A percentile compares a stretch with the other conserved stretches of the same genome.
phyloP scores from a whole-genome alignment of 1,140 invertebrate species.

The Schlechtendalia chinensis region DNA sequence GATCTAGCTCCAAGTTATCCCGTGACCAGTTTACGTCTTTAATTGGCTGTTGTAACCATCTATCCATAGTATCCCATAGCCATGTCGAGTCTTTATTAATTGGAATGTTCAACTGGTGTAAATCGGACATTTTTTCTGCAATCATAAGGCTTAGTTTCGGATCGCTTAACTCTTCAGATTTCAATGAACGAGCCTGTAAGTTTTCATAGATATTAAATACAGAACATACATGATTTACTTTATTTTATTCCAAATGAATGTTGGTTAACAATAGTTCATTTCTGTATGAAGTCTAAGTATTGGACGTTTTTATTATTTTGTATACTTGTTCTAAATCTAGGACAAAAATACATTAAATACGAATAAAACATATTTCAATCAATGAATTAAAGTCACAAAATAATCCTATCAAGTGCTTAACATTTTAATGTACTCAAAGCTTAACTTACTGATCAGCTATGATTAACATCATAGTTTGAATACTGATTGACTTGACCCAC shows the following conservation, averaged over 20 bases:
- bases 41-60: constrained; percentile 58
- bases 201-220: background rate
- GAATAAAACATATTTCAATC: constrained; percentile 4
- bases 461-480: constrained; percentile 31
- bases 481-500: constrained; percentile 22
- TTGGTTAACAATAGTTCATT: constrained; percentile 15
- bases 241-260: background rate
- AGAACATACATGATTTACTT: constrained; percentile 33
- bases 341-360: constrained; percentile 45
- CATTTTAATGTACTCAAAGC: constrained; percentile 39
- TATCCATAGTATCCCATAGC: constrained; percentile 85
- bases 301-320: constrained; percentile 43
- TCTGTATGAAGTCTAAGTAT: constrained; percentile 30
- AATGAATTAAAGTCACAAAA: background rate
- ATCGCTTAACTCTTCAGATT: constrained; percentile 75
- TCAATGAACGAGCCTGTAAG: constrained; percentile 74
- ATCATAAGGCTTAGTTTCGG: constrained; percentile 75
- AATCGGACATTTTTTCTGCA: constrained; percentile 86
- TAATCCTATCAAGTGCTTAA: constrained; percentile 25
- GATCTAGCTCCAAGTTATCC: constrained; percentile 19
- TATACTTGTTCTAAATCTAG: constrained; percentile 48
- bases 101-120: constrained; percentile 89
- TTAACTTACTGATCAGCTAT: constrained; percentile 43
- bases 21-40: background rate
- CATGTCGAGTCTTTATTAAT: constrained; percentile 91